Percentiles rank a stretch among this genome's conserved stretches.
Conservation (phyloP, 1,140 invertebrate species). For the Kradibia gibbosae region DNA sequence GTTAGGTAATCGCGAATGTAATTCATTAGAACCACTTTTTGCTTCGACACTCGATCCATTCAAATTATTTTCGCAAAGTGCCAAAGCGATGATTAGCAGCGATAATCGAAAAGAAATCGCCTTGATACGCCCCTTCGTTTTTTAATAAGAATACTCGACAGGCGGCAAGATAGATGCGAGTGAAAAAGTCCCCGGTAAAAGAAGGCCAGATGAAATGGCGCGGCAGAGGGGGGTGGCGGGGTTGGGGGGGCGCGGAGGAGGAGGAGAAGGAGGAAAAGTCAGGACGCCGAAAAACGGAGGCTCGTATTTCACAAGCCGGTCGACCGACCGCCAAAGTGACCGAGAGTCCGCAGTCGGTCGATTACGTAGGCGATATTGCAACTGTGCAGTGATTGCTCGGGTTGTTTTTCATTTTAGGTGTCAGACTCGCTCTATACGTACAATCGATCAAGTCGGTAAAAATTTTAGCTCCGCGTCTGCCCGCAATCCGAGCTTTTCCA, state of each 20-base stretch:
- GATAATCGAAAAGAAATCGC: constrained; percentile 7
- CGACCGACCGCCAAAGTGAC: background rate
- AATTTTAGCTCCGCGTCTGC: background rate
- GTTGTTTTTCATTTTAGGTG: background rate
- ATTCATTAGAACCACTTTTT: constrained; percentile 1
- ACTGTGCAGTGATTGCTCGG: background rate
- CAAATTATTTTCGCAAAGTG: constrained; percentile 23
- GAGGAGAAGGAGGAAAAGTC: background rate
- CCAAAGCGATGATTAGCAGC: constrained; percentile 21
- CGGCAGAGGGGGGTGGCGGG: no score
- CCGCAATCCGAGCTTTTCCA: background rate
- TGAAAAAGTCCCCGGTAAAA: background rate
- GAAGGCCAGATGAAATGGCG: no score
- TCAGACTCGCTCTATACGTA: background rate
- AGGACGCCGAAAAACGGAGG: background rate
- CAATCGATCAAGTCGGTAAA: background rate
- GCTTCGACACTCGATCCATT: background rate
- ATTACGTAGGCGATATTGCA: background rate
- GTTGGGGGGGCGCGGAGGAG: background rate
- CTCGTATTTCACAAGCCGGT: background rate
- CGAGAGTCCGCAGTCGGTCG: background rate
- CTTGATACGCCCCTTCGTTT: no score
- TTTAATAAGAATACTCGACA: constrained; percentile 13
- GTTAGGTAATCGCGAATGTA: background rate
- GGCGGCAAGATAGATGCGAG: background rate